A percentile compares a stretch with the other conserved stretches of the same genome.
Evolutionary conservation across 2,888 invertebrate genomes (phyloP).

Genomic region (Drosophila nr. perissopoda): DNA sequence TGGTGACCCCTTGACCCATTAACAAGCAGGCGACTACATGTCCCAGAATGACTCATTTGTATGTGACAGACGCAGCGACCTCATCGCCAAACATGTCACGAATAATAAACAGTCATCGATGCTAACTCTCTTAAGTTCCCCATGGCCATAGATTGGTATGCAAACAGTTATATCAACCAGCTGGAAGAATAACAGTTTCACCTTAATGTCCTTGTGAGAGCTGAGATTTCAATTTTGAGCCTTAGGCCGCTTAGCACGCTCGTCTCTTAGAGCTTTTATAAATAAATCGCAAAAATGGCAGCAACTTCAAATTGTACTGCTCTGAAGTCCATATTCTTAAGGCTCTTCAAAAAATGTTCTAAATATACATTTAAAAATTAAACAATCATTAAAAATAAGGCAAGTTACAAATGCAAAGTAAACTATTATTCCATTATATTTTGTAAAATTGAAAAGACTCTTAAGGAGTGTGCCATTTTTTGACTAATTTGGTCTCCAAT

Average conservation of each 20-base stretch:
- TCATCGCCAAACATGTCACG: slow-evolving; percentile 62
- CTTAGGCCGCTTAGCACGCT: slow-evolving; percentile 5
- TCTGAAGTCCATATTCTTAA: neutral
- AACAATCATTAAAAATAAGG: neutral
- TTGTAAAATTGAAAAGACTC: neutral
- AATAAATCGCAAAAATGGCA: slow-evolving; percentile 4
- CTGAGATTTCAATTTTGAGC: slow-evolving; percentile 58
- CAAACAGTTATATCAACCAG: slow-evolving; percentile 59
- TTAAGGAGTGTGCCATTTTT: neutral
- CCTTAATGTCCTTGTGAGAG: slow-evolving; percentile 31
- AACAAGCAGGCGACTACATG: slow-evolving; percentile 49
- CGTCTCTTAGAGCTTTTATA: slow-evolving; percentile 7
- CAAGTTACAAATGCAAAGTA: neutral
- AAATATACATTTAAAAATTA: too few species aligned
- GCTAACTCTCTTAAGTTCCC: slow-evolving; percentile 33
- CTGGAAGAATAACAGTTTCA: slow-evolving; percentile 19
- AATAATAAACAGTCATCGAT: slow-evolving; percentile 63
- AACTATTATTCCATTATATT: too few species aligned
- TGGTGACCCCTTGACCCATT: slow-evolving; percentile 73
- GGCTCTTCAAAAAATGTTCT: neutral
- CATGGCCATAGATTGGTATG: slow-evolving; percentile 56
- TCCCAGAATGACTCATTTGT: slow-evolving; percentile 74
- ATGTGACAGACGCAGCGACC: slow-evolving; percentile 66
- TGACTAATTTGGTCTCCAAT: neutral
- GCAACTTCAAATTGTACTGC: neutral